phyloP scores from a whole-genome alignment of 1,140 invertebrate species.

The Danaus plexippus region DNA sequence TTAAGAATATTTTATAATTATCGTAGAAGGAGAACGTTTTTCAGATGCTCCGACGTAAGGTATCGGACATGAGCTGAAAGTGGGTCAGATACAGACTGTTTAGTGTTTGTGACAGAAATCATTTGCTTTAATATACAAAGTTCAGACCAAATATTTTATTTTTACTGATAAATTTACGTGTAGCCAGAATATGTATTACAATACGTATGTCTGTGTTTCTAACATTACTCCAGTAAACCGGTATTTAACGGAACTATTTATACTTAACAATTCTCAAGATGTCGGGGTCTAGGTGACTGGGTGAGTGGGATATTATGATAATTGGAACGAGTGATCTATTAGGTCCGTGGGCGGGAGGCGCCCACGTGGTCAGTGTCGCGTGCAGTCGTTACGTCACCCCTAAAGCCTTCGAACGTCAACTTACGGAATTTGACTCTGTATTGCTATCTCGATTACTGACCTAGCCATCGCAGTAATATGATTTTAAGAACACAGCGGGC shows the following conservation, averaged over 20 bases:
- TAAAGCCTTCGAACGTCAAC: conserved; percentile 39
- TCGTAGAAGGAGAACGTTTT: too few species aligned
- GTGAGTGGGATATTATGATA: conserved; percentile 21
- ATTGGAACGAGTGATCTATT: conserved; percentile 30
- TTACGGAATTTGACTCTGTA: conserved; percentile 26
- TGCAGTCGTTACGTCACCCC: conserved; percentile 54
- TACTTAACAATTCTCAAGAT: conserved; percentile 12
- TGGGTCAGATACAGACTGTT: too few species aligned
- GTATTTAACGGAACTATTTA: conserved; percentile 15
- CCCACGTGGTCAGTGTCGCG: conserved; percentile 55
- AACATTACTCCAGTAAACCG: conserved; percentile 11
- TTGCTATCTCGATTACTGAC: conserved; percentile 22
- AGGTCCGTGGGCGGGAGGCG: conserved; percentile 42
- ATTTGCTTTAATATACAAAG: too few species aligned
- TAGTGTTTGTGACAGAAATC: too few species aligned
- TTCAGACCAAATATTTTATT: too few species aligned
- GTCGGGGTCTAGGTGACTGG: conserved; percentile 12
- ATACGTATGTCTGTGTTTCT: not conserved
- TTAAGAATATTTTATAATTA: too few species aligned
- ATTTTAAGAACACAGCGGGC: not conserved
- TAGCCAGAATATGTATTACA: not conserved
- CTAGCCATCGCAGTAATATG: conserved; percentile 13
- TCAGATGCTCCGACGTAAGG: too few species aligned
- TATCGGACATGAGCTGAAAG: too few species aligned
- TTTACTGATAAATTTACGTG: too few species aligned